Percentiles rank a stretch among this genome's conserved stretches.
Evolutionary conservation across 1,140 invertebrate genomes (phyloP).

Genomic region (Brachionus manjavacas): DNA sequence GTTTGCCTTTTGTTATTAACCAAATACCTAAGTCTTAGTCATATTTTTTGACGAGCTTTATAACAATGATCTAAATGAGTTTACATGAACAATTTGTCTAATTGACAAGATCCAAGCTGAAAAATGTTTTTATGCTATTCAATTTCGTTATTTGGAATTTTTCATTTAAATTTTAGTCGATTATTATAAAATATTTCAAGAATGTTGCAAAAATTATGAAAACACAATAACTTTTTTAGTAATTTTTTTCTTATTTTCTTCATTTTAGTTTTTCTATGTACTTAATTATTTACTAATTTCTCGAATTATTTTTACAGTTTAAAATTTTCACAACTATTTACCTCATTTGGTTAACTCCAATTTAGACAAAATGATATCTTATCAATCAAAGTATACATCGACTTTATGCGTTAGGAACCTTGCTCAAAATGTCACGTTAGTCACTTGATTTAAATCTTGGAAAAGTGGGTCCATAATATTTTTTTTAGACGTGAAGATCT

Average conservation of each 20-base stretch:
- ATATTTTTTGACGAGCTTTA: not conserved
- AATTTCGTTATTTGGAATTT: not conserved
- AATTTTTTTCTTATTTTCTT: not conserved
- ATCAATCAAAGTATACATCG: slow-evolving; percentile 16
- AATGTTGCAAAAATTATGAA: not conserved
- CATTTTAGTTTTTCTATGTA: slow-evolving; percentile 4
- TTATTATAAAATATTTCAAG: slow-evolving; percentile 38
- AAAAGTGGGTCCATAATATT: not conserved
- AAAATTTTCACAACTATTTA: not conserved
- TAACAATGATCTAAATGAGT: not conserved
- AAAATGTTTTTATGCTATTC: not conserved
- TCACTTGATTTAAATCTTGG: not conserved
- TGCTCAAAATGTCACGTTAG: slow-evolving; percentile 37
- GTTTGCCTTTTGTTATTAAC: not conserved
- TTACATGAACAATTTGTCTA: not conserved
- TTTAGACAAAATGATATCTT: slow-evolving; percentile 22
- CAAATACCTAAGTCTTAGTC: not conserved
- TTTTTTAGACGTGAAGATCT: slow-evolving; percentile 54
- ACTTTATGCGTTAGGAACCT: slow-evolving; percentile 36
- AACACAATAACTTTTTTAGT: not conserved
- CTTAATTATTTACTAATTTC: slow-evolving; percentile 9
- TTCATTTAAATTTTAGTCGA: slow-evolving; percentile 11
- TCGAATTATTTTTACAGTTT: not conserved
- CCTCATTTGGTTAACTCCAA: not conserved
- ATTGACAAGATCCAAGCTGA: not conserved